These are phyloP conservation scores for Hemaris fuciformis DNA, from an alignment of 2,888 invertebrate genomes.

Conservation along the genomic window DNA sequence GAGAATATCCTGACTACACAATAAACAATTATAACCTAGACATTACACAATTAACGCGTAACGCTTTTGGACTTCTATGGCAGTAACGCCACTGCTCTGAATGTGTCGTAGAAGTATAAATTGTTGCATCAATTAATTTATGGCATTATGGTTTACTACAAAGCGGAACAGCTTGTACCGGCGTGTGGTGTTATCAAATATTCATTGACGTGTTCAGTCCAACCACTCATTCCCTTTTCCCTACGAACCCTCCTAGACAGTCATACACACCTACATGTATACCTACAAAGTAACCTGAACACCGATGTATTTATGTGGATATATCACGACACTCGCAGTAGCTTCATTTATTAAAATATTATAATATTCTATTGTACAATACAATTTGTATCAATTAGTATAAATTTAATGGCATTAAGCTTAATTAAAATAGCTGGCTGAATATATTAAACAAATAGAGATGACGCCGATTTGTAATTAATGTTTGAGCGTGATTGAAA, in stretches of 20 bases:
- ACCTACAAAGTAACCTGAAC: not conserved
- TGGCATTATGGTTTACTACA: not conserved
- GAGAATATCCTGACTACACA: no score
- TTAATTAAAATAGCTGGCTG: not conserved
- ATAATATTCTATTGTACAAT: not conserved
- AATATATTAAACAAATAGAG: not conserved
- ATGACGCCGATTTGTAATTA: not conserved
- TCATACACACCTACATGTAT: conserved; percentile 5
- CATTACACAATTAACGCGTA: no score
- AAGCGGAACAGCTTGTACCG: not conserved
- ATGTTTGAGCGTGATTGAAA: not conserved
- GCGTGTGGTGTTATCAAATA: conserved; percentile 30
- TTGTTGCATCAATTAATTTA: not conserved
- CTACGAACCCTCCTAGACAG: conserved; percentile 24
- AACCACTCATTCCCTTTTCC: conserved; percentile 17
- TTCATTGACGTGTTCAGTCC: conserved; percentile 30
- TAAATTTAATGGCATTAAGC: no score
- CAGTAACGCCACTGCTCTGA: no score
- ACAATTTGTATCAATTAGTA: not conserved
- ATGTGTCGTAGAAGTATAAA: not conserved
- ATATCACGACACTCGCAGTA: not conserved
- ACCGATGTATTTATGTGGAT: not conserved
- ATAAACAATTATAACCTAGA: no score
- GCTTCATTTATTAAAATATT: not conserved
- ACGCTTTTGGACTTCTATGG: no score